Conservation (phyloP, 2,888 invertebrate genomes). For the Geophilus truncorum region DNA sequence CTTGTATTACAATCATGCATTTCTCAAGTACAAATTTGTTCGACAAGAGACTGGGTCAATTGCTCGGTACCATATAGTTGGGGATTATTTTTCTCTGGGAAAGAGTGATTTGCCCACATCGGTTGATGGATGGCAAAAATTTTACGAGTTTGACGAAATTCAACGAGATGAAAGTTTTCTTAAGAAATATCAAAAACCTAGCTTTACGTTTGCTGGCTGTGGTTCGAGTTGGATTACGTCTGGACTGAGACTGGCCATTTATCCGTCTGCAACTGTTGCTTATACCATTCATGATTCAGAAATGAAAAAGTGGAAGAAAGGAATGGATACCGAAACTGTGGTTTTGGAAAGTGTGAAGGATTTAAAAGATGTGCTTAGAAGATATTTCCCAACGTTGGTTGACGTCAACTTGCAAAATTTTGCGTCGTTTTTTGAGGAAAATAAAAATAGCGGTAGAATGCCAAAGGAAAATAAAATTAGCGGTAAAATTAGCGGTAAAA, state of each 20-base stretch:
- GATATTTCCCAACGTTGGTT: background rate
- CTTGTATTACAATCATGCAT: background rate
- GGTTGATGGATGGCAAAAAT: slow-evolving; percentile 30
- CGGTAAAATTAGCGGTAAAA: too few relatives aligned
- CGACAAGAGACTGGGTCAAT: background rate
- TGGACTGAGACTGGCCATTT: background rate
- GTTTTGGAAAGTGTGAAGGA: background rate
- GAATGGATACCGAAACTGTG: background rate
- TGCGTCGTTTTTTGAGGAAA: background rate
- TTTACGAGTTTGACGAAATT: slow-evolving; percentile 9
- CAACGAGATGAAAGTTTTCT: background rate
- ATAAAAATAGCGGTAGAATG: background rate
- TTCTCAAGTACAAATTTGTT: slow-evolving; percentile 8
- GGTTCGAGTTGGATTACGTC: background rate
- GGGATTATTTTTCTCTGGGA: background rate
- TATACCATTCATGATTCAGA: background rate
- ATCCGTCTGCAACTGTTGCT: background rate
- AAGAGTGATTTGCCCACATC: background rate
- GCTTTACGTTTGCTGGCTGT: background rate
- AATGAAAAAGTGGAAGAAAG: background rate
- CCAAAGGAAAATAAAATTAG: background rate
- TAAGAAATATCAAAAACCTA: background rate
- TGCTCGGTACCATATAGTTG: background rate
- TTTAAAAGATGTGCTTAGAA: background rate
- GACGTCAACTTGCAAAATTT: background rate